A percentile compares a stretch with the other conserved stretches of the same genome.
Conservation (phyloP, 2,797 vertebrate genomes). For the Nasua narica region DNA sequence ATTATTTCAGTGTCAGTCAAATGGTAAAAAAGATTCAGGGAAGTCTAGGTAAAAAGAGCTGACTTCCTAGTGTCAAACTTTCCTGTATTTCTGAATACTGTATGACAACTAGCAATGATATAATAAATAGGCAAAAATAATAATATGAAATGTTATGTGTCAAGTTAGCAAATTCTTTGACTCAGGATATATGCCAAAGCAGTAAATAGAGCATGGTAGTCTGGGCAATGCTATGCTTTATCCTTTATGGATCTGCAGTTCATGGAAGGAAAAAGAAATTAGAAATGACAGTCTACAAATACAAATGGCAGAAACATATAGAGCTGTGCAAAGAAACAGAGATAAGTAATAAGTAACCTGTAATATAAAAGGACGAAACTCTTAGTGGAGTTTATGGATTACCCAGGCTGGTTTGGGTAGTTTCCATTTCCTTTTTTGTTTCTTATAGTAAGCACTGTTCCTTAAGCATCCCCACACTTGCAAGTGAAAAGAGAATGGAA, state of each 20-base stretch:
- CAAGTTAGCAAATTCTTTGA: not conserved
- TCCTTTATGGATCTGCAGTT: not conserved
- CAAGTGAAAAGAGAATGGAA: not conserved
- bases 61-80: not conserved
- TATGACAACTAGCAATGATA: not conserved
- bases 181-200: not conserved
- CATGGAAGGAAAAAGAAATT: not conserved
- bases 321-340: not conserved
- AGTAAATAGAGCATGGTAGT: not conserved
- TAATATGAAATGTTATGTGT: not conserved
- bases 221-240: not conserved
- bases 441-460: not conserved
- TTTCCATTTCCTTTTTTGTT: not conserved
- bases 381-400: not conserved
- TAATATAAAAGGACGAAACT: not conserved
- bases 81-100: not conserved
- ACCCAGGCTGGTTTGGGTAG: not conserved
- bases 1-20: slow-evolving; percentile 45
- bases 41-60: slow-evolving; percentile 9
- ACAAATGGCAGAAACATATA: not conserved
- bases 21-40: not conserved
- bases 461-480: not conserved
- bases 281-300: not conserved
- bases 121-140: not conserved
- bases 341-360: not conserved